These are phyloP conservation scores for Kradibia gibbosae DNA, from an alignment of 1,140 invertebrate species.

Conservation along the genomic window DNA sequence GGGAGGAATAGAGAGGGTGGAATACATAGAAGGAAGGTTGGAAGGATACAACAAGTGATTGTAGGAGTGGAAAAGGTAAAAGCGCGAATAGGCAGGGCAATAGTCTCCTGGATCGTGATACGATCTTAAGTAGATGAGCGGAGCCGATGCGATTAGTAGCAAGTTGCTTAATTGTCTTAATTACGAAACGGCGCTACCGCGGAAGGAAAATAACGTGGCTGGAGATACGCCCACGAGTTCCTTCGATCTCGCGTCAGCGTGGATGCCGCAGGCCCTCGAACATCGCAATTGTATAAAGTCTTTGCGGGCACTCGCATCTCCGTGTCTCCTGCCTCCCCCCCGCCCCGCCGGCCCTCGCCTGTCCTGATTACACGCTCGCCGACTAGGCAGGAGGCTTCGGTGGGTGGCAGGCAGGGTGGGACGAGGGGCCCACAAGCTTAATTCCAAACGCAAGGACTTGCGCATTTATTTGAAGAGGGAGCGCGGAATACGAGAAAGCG, in stretches of 20 bases:
- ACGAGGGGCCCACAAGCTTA: no score
- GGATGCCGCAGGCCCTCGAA: neutral
- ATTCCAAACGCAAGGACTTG: neutral
- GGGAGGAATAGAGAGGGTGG: constrained; percentile 4
- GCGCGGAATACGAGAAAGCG: neutral
- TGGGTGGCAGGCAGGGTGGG: neutral
- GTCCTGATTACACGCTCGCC: constrained; percentile 22
- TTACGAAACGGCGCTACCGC: constrained; percentile 66
- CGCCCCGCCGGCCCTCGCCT: neutral
- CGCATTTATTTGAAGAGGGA: neutral
- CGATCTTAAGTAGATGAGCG: constrained; percentile 64
- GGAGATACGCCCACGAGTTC: neutral
- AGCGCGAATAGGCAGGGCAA: constrained; percentile 50
- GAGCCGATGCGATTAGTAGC: constrained; percentile 65
- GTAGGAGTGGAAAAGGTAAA: neutral
- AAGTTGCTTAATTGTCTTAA: constrained; percentile 69
- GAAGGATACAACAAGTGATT: no score
- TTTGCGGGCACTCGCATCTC: constrained; percentile 10
- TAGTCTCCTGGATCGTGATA: constrained; percentile 64
- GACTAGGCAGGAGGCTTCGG: neutral
- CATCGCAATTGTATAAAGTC: constrained; percentile 41
- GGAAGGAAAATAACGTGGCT: constrained; percentile 53
- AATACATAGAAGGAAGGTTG: neutral
- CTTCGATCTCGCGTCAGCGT: constrained; percentile 22
- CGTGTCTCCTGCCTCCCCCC: neutral